Conservation (phyloP, 2,113 vertebrate genomes). For the Rhinopomastus cyanomelas region DNA sequence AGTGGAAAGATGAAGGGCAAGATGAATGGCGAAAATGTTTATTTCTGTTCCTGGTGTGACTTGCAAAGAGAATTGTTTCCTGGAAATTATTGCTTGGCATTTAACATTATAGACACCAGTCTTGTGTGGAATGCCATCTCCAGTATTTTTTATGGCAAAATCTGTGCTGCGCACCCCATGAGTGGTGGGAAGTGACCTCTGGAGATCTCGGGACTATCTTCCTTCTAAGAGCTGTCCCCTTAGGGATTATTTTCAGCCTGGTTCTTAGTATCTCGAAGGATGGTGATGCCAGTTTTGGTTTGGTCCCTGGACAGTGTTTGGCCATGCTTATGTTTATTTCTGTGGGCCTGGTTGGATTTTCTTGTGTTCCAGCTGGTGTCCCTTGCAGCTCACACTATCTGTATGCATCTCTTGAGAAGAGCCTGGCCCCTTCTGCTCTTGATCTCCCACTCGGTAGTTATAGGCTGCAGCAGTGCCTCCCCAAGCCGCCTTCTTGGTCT, state of each 20-base stretch:
- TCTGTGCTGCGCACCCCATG: background rate
- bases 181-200: background rate
- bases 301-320: background rate
- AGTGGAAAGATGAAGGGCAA: background rate
- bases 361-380: background rate
- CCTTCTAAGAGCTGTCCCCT: background rate
- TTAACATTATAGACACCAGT: rapidly evolving
- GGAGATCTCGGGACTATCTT: background rate
- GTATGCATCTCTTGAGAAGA: background rate
- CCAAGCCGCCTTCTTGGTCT: background rate
- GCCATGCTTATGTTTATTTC: rapidly evolving
- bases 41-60: background rate
- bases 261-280: background rate
- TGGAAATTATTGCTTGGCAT: background rate
- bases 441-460: background rate
- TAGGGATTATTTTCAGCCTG: background rate
- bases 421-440: background rate
- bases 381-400: rapidly evolving
- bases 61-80: background rate
- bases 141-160: background rate
- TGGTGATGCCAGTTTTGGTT: background rate
- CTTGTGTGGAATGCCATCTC: background rate
- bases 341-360: background rate
- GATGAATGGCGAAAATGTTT: background rate
- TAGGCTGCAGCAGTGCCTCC: background rate